Evolutionary conservation across 1,140 invertebrate genomes (phyloP), one percentile per base, ranked within the genome.

Genomic region (Caerostris extrusa): DNA sequence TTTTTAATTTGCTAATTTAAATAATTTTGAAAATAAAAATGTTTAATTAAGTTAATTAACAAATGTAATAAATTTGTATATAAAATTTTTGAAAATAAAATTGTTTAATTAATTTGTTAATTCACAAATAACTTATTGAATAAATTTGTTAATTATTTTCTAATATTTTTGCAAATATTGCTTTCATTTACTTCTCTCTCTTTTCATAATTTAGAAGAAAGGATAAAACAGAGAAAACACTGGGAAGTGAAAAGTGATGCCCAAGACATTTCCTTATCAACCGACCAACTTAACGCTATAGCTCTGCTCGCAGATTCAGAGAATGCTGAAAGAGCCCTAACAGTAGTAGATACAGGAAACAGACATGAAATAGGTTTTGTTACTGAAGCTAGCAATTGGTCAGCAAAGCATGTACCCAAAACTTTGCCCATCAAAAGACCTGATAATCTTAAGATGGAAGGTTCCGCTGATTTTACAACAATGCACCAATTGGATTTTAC

Each of bases 391-490:
- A 71, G 6, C 6, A 34, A 19, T 19, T 93, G 92, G 92, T 61
- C 67, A 12, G 10, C 56, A 14, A 94, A 90, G 12, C 87, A 94
- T 17, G 64, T 90, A 60, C 77, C 93, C 17, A 94, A 90, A 60
- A 94, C 93, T 8, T n/a, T 69, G 89, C 95, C 71, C 95, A 95
- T 53, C 95, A 96, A 69, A 89, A 95, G 60, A 94, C 94, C 56
- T 95, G 96, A 95, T 91, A 95, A 94, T 95, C 95, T 95, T 3
- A 95, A 90, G 91, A 96, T 95, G 60, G 95, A 95, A n/a, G 96
- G 96, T 0, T 95, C 95, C n/a, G 95, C 96, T 95, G 96, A 96
- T 53, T 95, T 95, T 64, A 95, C 95, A 86, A 96, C 96, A 34
- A 94, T 61, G 3, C 87, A 94, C 50, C 83, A 94, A 50, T 50